Evolutionary conservation across 2,113 vertebrate species (phyloP), one percentile per base, ranked within the genome.

Genomic region (Gobiocypris rarus): DNA sequence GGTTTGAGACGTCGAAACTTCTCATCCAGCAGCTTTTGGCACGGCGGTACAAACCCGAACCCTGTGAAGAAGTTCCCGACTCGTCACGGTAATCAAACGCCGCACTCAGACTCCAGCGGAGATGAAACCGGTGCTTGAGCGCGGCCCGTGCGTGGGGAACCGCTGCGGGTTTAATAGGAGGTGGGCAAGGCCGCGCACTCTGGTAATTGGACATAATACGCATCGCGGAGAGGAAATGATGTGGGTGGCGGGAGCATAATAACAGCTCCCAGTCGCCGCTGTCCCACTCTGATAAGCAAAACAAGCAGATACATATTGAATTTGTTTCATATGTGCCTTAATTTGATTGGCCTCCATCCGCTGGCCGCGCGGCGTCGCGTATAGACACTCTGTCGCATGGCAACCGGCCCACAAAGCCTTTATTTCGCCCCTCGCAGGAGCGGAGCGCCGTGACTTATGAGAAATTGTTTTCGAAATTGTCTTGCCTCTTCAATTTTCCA

Each of bases 381-480:
- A 70, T 61, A 78, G 85, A 89, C 81, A 83, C 84, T 69, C 82
- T 73, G 92, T 94, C 90, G 48, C 91, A 93, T 91, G 90, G 93
- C 69, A 92, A 94, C 93, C 48, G 26, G 75, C 86, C 67, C 86
- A 79, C 80, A 87, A 87, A 88, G 89, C 83, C 87, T 90, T 89
- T 92, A 87, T 91, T 87, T 90, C 84, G 78, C 81, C 85, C 83
- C 87, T 86, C 86, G 90, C 90, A 88, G 83, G 86, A 89, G 88
- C 84, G 86, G 84, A 88, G 89, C 65, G 38, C 89, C 69, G 84
- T 88, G 91, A 92, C 91, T 91, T 92, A 90, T 89, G 90, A 90
- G 89, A 93, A 93, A 93, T 92, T 92, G 92, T 92, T 92, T 93
- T 91, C 86, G 77, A 91, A 93, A 93, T 93, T 93, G 91, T 92